Conservation (phyloP, 2,888 invertebrate genomes). For the Hemithea aestivaria region DNA sequence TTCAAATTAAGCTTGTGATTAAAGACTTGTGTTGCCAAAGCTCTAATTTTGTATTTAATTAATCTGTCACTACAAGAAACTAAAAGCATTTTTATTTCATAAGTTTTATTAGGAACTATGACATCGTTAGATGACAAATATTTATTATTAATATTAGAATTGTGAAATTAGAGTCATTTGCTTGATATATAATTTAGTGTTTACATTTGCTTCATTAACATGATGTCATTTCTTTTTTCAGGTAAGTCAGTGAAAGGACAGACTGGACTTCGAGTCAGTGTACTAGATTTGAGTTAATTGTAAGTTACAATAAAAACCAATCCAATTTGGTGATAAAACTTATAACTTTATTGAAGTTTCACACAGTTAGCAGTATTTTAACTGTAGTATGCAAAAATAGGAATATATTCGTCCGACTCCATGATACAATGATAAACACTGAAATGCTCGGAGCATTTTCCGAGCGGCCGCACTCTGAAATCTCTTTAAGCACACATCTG, state of each 20-base stretch:
- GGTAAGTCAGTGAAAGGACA: constrained; percentile 31
- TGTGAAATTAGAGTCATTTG: too few species aligned
- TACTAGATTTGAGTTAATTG: too few species aligned
- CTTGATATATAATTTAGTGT: not conserved
- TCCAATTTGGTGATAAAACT: too few species aligned
- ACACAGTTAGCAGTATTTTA: too few species aligned
- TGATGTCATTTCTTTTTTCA: constrained; percentile 32
- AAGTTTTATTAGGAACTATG: too few species aligned
- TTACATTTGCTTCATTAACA: constrained; percentile 4
- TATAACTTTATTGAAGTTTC: too few species aligned
- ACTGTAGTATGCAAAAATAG: constrained; percentile 5
- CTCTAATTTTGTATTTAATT: constrained; percentile 31
- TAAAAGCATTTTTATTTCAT: not conserved
- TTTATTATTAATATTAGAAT: too few species aligned
- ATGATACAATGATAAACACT: constrained; percentile 15
- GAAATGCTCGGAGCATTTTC: constrained; percentile 27
- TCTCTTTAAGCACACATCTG: constrained; percentile 46
- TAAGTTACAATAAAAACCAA: too few species aligned
- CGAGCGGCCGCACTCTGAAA: constrained; percentile 29
- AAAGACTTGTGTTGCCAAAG: constrained; percentile 24
- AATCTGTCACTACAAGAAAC: constrained; percentile 18
- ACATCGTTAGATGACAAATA: too few species aligned
- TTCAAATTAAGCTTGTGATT: constrained; percentile 40
- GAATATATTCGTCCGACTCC: constrained; percentile 14
- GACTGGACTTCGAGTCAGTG: too few species aligned